A percentile compares a stretch with the other conserved stretches of the same genome.
Evolutionary conservation across 30 jellyfish, hydroid and myxozoan species (phyloP).

Genomic region (Sanderia malayensis): DNA sequence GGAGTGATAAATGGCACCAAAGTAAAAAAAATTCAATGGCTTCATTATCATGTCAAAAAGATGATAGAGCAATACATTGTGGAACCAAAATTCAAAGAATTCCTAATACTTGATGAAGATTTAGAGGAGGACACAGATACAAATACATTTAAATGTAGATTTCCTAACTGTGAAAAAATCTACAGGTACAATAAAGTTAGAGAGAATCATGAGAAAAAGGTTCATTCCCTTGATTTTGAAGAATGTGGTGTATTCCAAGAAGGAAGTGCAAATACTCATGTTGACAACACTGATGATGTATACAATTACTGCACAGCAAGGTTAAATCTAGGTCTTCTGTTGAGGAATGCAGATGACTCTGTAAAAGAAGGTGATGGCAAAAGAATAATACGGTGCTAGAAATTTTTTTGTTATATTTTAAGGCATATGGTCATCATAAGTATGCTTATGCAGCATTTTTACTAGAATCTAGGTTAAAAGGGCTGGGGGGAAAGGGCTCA

Average conservation of each 20-base stretch:
- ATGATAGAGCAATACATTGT: background rate
- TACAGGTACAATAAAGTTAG: background rate
- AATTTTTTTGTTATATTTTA: conserved; percentile 1
- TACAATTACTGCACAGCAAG: too few species aligned
- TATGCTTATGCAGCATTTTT: too few species aligned
- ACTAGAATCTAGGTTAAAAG: background rate
- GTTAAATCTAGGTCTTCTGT: conserved; percentile 8
- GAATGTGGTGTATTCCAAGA: background rate
- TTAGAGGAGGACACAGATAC: background rate
- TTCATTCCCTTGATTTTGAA: background rate
- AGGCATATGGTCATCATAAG: conserved; percentile 28
- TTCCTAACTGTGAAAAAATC: background rate
- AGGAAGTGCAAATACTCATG: background rate
- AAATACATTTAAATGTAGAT: background rate
- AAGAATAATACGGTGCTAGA: conserved; percentile 21
- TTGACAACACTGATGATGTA: background rate
- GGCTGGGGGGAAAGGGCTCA: conserved; percentile 17
- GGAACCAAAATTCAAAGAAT: background rate
- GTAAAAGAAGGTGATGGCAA: conserved; percentile 20
- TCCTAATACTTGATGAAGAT: background rate
- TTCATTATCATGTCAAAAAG: background rate
- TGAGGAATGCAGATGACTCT: conserved; percentile 23
- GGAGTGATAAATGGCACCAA: background rate
- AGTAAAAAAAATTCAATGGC: background rate
- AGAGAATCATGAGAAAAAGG: background rate